These are phyloP conservation scores for Paraescarpia echinospica DNA, from an alignment of 1,140 invertebrate genomes.

Conservation along the genomic window DNA sequence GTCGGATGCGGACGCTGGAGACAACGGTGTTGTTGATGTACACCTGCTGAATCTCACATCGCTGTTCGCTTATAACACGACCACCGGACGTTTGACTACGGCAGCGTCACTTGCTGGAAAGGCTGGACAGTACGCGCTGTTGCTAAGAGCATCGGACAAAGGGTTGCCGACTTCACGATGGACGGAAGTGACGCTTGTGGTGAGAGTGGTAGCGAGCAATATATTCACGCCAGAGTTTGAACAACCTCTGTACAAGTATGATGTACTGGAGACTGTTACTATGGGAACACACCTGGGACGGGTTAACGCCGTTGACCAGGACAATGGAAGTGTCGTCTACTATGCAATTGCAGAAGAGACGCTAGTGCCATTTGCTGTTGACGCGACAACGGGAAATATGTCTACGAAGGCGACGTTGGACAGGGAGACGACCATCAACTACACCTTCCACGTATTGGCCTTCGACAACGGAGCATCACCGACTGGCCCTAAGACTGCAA, in stretches of 20 bases:
- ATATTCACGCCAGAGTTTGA: constrained; percentile 70
- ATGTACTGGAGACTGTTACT: constrained; percentile 76
- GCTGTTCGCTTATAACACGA: background rate
- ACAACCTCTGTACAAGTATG: constrained; percentile 78
- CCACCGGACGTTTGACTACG: background rate
- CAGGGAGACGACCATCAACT: constrained; percentile 74
- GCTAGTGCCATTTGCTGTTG: constrained; percentile 40
- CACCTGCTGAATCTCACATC: background rate
- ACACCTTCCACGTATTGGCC: constrained; percentile 82
- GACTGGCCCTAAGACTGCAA: constrained; percentile 66
- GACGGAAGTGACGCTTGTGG: constrained; percentile 69
- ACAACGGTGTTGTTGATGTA: background rate
- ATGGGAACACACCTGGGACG: constrained; percentile 58
- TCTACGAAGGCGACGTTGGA: constrained; percentile 80
- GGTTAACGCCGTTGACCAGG: constrained; percentile 18
- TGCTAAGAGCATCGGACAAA: constrained; percentile 79
- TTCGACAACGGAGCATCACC: constrained; percentile 78
- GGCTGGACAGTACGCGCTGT: background rate
- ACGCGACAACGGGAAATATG: constrained; percentile 72
- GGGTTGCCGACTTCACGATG: constrained; percentile 75
- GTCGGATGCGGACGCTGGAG: background rate
- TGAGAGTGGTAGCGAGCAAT: constrained; percentile 87
- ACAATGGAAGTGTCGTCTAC: background rate
- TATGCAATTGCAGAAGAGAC: background rate
- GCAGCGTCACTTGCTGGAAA: background rate